Conservation (phyloP, 1,140 invertebrate genomes). For the Drosophila pandora region DNA sequence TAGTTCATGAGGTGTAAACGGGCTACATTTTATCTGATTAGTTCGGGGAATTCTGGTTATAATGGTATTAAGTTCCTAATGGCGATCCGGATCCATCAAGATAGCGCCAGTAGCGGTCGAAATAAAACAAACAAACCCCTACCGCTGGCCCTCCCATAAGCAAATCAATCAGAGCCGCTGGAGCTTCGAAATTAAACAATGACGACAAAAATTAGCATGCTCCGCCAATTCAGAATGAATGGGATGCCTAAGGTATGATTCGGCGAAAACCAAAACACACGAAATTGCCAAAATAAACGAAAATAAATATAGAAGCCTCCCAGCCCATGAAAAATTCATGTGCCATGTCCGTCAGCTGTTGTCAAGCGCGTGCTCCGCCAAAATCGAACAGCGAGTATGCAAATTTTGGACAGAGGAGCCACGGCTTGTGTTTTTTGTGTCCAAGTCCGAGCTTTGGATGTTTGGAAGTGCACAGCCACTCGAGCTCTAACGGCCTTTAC, state of each 20-base stretch:
- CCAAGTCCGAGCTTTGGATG: too few relatives aligned
- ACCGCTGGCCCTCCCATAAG: constrained; percentile 30
- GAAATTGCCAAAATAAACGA: constrained; percentile 23
- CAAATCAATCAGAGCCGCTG: constrained; percentile 33
- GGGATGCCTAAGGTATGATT: constrained; percentile 63
- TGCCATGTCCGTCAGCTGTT: constrained; percentile 46
- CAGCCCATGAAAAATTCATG: constrained; percentile 2
- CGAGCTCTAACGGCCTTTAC: too few relatives aligned
- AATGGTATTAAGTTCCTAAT: background rate
- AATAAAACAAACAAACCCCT: constrained; percentile 25
- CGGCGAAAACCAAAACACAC: constrained; percentile 23
- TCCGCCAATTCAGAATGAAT: constrained; percentile 23
- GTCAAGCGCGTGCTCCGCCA: constrained; percentile 45
- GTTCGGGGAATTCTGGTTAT: background rate
- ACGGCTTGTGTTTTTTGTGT: background rate
- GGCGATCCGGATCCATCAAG: constrained; percentile 2
- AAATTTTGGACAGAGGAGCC: constrained; percentile 32
- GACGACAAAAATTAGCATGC: constrained; percentile 42
- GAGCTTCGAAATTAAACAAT: constrained; percentile 19
- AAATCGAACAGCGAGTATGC: constrained; percentile 12
- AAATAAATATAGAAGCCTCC: constrained; percentile 25
- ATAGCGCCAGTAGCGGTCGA: constrained; percentile 32
- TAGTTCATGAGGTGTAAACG: background rate
- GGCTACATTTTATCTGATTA: background rate
- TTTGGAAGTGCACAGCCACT: too few relatives aligned